phyloP scores from a whole-genome alignment of 2,113 vertebrate species.

The Cryptotis parvus region DNA sequence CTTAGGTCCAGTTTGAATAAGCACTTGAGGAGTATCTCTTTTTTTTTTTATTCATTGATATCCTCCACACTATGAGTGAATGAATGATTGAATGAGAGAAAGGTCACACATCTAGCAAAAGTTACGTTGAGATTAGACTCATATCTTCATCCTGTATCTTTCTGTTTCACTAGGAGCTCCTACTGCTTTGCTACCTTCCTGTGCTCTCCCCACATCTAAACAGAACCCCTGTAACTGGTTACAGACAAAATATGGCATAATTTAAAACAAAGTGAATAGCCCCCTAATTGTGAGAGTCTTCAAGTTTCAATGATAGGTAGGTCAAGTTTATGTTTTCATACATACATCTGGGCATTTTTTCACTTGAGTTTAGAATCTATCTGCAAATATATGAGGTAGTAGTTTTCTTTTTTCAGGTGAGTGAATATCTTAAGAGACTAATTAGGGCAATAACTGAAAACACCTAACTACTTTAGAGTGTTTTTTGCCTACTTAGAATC shows the following conservation, averaged over 20 bases:
- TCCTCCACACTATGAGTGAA: background rate
- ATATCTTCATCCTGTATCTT: background rate
- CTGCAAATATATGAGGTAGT: constrained; percentile 46
- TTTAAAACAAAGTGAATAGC: constrained; percentile 5
- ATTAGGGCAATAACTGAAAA: constrained; percentile 52
- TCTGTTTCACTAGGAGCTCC: background rate
- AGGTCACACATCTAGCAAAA: background rate
- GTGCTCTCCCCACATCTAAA: background rate
- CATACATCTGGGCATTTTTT: background rate
- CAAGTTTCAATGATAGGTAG: background rate
- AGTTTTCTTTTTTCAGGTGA: constrained; percentile 57
- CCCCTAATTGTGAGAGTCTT: background rate
- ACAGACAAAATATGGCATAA: constrained; percentile 2
- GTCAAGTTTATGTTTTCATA: background rate
- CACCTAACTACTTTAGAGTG: constrained; percentile 69
- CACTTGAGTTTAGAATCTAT: constrained; percentile 35
- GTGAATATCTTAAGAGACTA: constrained; percentile 67
- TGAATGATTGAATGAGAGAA: background rate
- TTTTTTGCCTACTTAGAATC: constrained; percentile 73
- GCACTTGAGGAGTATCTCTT: background rate
- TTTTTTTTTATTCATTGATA: background rate
- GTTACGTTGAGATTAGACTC: background rate
- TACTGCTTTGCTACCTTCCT: constrained; percentile 33
- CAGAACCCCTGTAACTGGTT: background rate
- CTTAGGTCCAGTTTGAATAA: background rate